phyloP scores from a whole-genome alignment of 2,113 vertebrate genomes.

The Agapornis roseicollis region DNA sequence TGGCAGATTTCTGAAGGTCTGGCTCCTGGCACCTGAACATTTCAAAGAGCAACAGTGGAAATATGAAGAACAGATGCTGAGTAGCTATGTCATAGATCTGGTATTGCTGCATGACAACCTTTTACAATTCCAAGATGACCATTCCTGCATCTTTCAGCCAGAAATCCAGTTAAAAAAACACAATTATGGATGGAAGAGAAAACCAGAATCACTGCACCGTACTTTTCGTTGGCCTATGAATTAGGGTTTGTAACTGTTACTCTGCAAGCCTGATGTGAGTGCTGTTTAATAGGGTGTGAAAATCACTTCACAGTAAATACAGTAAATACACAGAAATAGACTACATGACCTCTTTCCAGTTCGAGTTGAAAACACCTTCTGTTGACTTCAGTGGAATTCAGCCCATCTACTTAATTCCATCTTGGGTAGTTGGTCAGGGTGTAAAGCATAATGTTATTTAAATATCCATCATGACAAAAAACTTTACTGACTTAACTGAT shows the following conservation, averaged over 20 bases:
- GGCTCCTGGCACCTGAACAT: not conserved
- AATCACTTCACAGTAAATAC: not conserved
- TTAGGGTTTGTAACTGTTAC: not conserved
- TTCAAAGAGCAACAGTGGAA: not conserved
- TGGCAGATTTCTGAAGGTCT: not conserved
- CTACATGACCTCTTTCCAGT: not conserved
- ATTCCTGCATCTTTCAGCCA: not conserved
- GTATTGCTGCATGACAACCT: not conserved
- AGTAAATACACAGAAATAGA: not conserved
- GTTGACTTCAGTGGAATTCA: not conserved
- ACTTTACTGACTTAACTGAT: not conserved
- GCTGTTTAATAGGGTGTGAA: not conserved
- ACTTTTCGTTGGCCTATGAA: not conserved
- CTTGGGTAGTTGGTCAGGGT: not conserved
- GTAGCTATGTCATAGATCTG: not conserved
- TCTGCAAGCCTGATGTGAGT: not conserved
- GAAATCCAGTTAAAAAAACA: not conserved
- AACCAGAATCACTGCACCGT: not conserved
- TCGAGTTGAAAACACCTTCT: not conserved
- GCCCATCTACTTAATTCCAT: not conserved
- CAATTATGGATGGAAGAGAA: not conserved
- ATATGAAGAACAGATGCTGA: not conserved
- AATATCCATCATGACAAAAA: not conserved
- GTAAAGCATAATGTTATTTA: not conserved
- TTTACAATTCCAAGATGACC: not conserved